phyloP scores from a whole-genome alignment of 2,797 vertebrate genomes.

The Nyctalus aviator region DNA sequence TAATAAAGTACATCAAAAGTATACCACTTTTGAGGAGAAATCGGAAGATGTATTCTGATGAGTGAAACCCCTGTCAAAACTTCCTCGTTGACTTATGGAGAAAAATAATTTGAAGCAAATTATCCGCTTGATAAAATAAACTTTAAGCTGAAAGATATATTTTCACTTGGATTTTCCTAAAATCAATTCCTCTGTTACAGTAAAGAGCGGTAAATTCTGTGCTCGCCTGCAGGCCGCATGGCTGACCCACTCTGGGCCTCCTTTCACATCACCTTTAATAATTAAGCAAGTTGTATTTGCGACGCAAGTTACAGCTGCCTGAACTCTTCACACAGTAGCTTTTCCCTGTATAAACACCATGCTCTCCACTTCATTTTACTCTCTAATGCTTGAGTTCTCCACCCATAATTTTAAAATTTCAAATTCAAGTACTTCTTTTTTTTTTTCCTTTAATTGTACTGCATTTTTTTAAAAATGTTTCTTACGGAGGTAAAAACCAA shows the following conservation, averaged over 20 bases:
- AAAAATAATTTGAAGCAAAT: neutral
- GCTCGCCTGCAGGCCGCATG: neutral
- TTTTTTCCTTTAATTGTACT: neutral
- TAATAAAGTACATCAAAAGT: neutral
- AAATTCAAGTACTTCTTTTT: neutral
- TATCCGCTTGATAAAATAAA: neutral
- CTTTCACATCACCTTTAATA: neutral
- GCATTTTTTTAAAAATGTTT: conserved; percentile 45
- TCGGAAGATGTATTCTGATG: neutral
- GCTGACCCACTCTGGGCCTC: neutral
- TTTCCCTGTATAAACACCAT: neutral
- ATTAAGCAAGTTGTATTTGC: neutral
- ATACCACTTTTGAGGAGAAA: conserved; percentile 19
- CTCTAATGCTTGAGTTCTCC: neutral
- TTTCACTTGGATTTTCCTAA: neutral
- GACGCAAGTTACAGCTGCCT: neutral
- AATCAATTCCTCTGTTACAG: neutral
- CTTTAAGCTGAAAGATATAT: conserved; percentile 16
- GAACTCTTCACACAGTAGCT: neutral
- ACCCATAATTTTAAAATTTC: conserved; percentile 9
- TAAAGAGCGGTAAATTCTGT: neutral
- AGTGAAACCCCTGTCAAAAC: neutral
- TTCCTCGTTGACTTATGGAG: neutral
- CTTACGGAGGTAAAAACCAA: neutral
- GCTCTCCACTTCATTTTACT: neutral